Base-by-base conservation (phyloP, 2,888 invertebrate species). In the Chrysolina americana region DNA sequence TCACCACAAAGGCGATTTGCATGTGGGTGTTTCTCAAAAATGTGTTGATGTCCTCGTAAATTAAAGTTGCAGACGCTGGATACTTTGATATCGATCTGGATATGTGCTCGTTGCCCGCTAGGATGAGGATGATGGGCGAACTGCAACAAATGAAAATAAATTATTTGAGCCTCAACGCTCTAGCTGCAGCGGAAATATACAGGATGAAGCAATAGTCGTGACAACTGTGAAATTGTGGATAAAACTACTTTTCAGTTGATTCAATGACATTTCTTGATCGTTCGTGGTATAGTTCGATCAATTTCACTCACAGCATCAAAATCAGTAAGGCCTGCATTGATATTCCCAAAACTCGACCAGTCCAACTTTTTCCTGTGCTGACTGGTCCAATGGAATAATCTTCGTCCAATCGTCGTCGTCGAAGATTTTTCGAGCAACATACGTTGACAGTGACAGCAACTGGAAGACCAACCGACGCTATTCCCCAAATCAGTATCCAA, bases 21-120 rank as follows among this genome's bases (percentile, higher is more conserved):
- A 90, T 88, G 82, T 92, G 91, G n/a, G 92, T 91, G 82, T 92
- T 92, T 80, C 90, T 89, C 72, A 92, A 88, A 83, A 92, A 93
- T 71, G 90, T 90, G 83, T 90, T 89, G 68, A 92, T 86, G 85
- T 93, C 93, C 78, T 90, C 89, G 65, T 92, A 88, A 47, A 92
- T 91, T 19, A 91, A 89, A 81, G 90, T 89, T 70, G 91, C 86
- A 76, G 90, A 89, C 74, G 89, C 86, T 56, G 91, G 91, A 68
- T 91, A 89, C 84, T 89, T 89, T 74, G 89, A 88, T 76, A 93
- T 88, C 28, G 91, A 91, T 71, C 87, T 86, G 63, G 91, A 89
- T 71, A 92, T 89, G 80, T 91, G 90, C 84, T 92, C 92, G 86
- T 93, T 93, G 81, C 91, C 91, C 78, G 91, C 89, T 81, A 93